These are phyloP conservation scores for Clamator glandarius DNA, from an alignment of 2,797 vertebrate species.

Conservation along the genomic window DNA sequence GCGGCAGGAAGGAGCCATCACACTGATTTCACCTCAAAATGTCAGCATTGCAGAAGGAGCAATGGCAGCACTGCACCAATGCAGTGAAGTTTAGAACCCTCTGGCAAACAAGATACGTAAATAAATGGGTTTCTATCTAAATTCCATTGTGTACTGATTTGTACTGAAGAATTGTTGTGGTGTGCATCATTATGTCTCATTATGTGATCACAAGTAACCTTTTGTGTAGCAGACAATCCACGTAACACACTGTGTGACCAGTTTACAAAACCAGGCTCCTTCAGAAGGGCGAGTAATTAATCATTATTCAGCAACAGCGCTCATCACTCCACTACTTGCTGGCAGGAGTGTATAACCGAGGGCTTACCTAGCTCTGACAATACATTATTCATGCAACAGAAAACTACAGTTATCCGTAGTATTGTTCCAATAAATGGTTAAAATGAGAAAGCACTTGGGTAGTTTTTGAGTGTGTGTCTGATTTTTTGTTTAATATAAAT, in stretches of 20 bases:
- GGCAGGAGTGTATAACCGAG: constrained; percentile 50
- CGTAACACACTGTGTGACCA: constrained; percentile 59
- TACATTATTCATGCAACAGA: constrained; percentile 65
- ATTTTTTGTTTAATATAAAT: neutral
- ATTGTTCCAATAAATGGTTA: constrained; percentile 45
- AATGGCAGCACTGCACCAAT: neutral
- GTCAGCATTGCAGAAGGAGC: constrained; percentile 30
- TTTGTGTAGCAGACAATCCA: constrained; percentile 63
- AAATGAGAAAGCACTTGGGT: neutral
- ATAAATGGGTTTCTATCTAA: constrained; percentile 63
- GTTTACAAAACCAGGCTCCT: constrained; percentile 65
- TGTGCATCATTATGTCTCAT: constrained; percentile 72
- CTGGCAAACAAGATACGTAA: constrained; percentile 39
- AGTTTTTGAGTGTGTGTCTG: constrained; percentile 9
- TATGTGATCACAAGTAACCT: constrained; percentile 70
- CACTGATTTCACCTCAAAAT: neutral
- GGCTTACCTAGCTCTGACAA: constrained; percentile 48
- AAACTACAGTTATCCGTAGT: constrained; percentile 19
- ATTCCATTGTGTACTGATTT: constrained; percentile 56
- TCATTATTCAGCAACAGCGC: constrained; percentile 62
- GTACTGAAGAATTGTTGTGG: constrained; percentile 60
- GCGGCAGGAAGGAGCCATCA: neutral
- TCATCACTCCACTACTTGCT: constrained; percentile 52
- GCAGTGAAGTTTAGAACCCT: constrained; percentile 18
- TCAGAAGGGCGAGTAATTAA: constrained; percentile 65